A percentile compares a stretch with the other conserved stretches of the same genome.
Evolutionary conservation across 2,113 vertebrate species (phyloP).

Genomic region (Lichenostomus cassidix): DNA sequence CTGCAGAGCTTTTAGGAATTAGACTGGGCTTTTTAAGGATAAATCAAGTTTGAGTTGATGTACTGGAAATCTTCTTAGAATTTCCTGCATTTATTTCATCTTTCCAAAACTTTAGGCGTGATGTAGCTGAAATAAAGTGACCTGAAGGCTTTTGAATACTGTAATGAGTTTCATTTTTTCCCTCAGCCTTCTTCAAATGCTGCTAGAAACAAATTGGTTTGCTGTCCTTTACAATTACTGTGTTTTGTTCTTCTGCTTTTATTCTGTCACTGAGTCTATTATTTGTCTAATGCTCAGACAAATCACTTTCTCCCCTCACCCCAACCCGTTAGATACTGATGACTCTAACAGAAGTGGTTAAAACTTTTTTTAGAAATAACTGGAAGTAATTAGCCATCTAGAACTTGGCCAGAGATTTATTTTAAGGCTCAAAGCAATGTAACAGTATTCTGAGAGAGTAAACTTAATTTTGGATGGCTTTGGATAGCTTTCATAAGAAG

Average conservation of each 20-base stretch:
- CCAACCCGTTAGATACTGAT: slow-evolving; percentile 23
- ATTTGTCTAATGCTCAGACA: background rate
- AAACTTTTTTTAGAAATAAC: slow-evolving; percentile 55
- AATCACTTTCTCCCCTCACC: background rate
- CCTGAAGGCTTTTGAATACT: background rate
- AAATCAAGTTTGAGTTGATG: background rate
- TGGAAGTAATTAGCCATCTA: slow-evolving; percentile 46
- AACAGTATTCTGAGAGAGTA: slow-evolving; percentile 35
- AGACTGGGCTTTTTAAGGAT: background rate
- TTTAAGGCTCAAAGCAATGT: slow-evolving; percentile 52
- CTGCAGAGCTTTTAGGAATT: background rate
- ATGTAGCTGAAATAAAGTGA: background rate
- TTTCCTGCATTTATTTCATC: background rate
- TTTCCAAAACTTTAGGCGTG: background rate
- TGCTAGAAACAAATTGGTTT: background rate
- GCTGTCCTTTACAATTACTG: background rate
- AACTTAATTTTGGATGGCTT: slow-evolving; percentile 44
- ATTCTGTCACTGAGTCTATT: background rate
- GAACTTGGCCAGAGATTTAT: slow-evolving; percentile 32
- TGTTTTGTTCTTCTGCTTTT: background rate
- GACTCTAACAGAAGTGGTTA: slow-evolving; percentile 12
- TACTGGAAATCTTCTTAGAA: background rate
- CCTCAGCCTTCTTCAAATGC: background rate
- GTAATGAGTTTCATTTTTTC: background rate
- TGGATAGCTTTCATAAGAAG: slow-evolving; percentile 35